Base-by-base conservation (phyloP, 2,797 vertebrate genomes). In the Simalia tracyae region DNA sequence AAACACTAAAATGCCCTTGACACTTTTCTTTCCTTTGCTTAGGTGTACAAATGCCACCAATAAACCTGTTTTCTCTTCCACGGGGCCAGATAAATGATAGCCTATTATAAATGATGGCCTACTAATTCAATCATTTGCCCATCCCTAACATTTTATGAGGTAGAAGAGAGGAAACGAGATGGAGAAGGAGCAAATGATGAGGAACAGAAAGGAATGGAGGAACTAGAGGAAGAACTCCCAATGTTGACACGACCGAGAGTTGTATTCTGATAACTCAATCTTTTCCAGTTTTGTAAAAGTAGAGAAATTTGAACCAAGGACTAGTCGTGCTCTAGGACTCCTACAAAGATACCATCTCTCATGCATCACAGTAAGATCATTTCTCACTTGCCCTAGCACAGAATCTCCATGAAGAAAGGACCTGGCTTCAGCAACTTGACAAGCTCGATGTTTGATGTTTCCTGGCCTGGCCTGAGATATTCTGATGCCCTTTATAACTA, bases 71-170 rank as follows among this genome's bases (percentile, higher is more conserved):
- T 42, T n/a, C 92, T 92, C 95, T 42, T 61, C 94, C 93, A 81
- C 2, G 93, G 95, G 96, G 89, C 96, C 93, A 96, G 93, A 95
- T 89, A 72, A 93, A 42, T 90, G 86, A 95, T 86, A 94, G 94
- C 93, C 96, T 95, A 95, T 96, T 89, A 94, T 91, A 88, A 96
- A 96, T 42, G 42, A 42, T 42, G 42, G 42, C 96, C 93, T 93
- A 94, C 96, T 94, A 93, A 95, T 97, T 97, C 96, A 96, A 97
- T 94, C 95, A 96, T 95, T 95, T 81, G 76, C 22, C 76, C 76
- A 5, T 91, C 87, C 86, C 92, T 36, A 68, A 76, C 88, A 87
- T 89, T 90, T 68, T 1, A 0, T 1, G 91, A 93, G 46, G 91
- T 87, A 60, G 92, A 88, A 31, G 88, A 24, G 1, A 8, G 4